A percentile compares a stretch with the other conserved stretches of the same genome.
Evolutionary conservation across 1,140 invertebrate species (phyloP).

Genomic region (Epicauta chinensis): DNA sequence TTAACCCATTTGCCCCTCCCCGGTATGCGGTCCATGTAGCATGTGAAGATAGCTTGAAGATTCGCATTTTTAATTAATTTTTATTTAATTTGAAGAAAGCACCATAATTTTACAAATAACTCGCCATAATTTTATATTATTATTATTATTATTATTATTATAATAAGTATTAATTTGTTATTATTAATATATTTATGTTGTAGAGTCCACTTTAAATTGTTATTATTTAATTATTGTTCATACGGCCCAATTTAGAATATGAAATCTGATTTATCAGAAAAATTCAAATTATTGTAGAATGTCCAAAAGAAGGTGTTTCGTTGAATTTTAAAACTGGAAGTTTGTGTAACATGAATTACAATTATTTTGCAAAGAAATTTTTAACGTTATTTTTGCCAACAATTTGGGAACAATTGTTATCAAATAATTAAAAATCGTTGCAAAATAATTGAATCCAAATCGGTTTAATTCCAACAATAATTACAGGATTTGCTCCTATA

Average conservation of each 20-base stretch:
- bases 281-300: slow-evolving; percentile 16
- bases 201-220: slow-evolving; percentile 23
- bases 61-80: not conserved
- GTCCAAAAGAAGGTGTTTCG: not conserved
- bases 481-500: too few species aligned
- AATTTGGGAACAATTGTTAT: not conserved
- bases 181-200: too few species aligned
- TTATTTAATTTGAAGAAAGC: slow-evolving; percentile 41
- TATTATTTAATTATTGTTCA: slow-evolving; percentile 28
- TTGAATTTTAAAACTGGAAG: not conserved
- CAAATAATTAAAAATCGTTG: not conserved
- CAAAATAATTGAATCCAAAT: not conserved
- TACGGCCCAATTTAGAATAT: slow-evolving; percentile 28
- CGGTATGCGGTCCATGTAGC: slow-evolving; percentile 40
- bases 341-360: not conserved
- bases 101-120: slow-evolving; percentile 36
- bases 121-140: slow-evolving; percentile 24
- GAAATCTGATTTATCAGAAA: slow-evolving; percentile 17
- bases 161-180: too few species aligned
- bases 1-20: slow-evolving; percentile 38
- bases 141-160: too few species aligned
- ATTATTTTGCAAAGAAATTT: not conserved
- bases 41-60: slow-evolving; percentile 32
- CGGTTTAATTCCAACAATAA: too few species aligned
- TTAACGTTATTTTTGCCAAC: not conserved